A percentile compares a stretch with the other conserved stretches of the same genome.
Evolutionary conservation across 2,797 vertebrate species (phyloP).

Genomic region (Tachyglossus aculeatus): DNA sequence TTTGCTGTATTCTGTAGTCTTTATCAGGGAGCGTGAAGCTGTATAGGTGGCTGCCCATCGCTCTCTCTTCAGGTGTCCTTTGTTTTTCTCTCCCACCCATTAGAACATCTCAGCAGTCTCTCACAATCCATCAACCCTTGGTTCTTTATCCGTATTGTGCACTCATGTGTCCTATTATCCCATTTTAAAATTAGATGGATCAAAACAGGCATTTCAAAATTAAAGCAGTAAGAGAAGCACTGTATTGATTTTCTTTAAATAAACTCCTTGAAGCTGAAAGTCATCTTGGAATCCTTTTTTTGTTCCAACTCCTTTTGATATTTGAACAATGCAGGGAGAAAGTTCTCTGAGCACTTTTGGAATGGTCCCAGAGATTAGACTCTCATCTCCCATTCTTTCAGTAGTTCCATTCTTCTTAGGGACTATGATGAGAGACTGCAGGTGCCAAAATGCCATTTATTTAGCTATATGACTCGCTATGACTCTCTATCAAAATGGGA

Average conservation of each 20-base stretch:
- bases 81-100: too few relatives aligned
- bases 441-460: neutral
- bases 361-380: neutral
- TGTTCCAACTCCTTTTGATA: conserved; percentile 13
- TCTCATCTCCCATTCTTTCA: neutral
- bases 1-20: too few relatives aligned
- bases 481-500: neutral
- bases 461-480: neutral
- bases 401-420: neutral
- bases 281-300: neutral
- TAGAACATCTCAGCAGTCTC: too few relatives aligned
- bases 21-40: too few relatives aligned
- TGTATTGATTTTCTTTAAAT: conserved; percentile 33
- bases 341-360: neutral
- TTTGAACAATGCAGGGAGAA: neutral
- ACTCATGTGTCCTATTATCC: neutral
- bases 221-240: neutral
- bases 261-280: conserved; percentile 11
- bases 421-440: neutral
- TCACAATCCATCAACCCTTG: too few relatives aligned
- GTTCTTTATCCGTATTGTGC: neutral
- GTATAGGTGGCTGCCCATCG: too few relatives aligned
- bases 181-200: conserved; percentile 6
- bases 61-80: too few relatives aligned
- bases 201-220: conserved; percentile 10